These are phyloP conservation scores for Meiosimyza decipiens DNA, from an alignment of 2,888 invertebrate species.

Conservation along the genomic window DNA sequence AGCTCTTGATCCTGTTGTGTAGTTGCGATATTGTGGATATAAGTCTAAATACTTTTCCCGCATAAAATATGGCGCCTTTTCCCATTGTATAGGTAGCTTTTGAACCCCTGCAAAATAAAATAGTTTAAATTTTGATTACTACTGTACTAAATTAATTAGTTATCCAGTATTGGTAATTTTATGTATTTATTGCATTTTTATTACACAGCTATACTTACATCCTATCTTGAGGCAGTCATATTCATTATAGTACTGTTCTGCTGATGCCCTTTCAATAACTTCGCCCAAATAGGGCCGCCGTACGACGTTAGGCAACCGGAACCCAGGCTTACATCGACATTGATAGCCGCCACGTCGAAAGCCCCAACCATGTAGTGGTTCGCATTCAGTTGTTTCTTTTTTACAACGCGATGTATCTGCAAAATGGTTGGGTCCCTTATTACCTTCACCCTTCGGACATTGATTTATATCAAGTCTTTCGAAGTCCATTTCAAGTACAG, in stretches of 20 bases:
- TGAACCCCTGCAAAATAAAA: slow-evolving; percentile 76
- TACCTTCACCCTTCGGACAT: slow-evolving; percentile 90
- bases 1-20: slow-evolving; percentile 74
- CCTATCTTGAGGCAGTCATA: slow-evolving; percentile 93
- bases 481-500: slow-evolving; percentile 95
- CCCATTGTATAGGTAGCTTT: slow-evolving; percentile 86
- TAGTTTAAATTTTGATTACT: neutral
- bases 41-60: slow-evolving; percentile 80
- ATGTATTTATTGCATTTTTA: too few species aligned
- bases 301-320: slow-evolving; percentile 85
- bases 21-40: slow-evolving; percentile 80
- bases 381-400: slow-evolving; percentile 93
- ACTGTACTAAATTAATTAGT: too few species aligned
- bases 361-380: slow-evolving; percentile 96
- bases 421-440: slow-evolving; percentile 88
- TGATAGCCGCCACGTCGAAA: slow-evolving; percentile 95
- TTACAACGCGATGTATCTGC: slow-evolving; percentile 92
- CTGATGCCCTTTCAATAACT: slow-evolving; percentile 91
- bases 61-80: slow-evolving; percentile 76
- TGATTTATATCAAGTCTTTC: slow-evolving; percentile 98
- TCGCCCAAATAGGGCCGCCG: slow-evolving; percentile 93
- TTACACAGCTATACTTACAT: slow-evolving; percentile 73
- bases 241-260: slow-evolving; percentile 91
- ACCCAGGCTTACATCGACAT: slow-evolving; percentile 91
- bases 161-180: too few species aligned